Percentiles rank a stretch among this genome's conserved stretches.
Conservation (phyloP, 2,888 invertebrate genomes). For the Escarpia spicata region DNA sequence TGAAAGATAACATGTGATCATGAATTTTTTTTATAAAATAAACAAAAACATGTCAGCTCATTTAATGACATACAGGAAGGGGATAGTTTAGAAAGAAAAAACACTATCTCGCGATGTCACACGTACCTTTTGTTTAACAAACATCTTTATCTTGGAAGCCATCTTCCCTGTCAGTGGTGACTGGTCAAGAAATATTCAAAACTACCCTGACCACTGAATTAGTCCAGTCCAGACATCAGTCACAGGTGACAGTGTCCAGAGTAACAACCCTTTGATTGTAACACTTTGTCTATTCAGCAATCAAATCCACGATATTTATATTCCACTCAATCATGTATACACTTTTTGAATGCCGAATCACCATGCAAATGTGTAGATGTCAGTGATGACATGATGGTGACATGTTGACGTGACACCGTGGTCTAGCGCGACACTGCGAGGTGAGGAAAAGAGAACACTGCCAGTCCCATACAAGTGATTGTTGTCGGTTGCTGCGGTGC, state of each 20-base stretch:
- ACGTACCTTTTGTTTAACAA: neutral
- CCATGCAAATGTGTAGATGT: neutral
- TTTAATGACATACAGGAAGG: neutral
- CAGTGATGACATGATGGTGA: neutral
- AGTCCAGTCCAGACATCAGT: neutral
- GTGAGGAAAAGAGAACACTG: neutral
- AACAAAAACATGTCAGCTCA: neutral
- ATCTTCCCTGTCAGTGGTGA: neutral
- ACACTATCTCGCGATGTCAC: neutral
- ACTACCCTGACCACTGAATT: neutral
- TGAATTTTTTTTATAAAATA: neutral
- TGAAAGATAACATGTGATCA: neutral
- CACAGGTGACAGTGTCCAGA: neutral
- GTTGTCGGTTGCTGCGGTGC: neutral
- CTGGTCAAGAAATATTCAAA: neutral
- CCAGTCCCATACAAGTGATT: neutral
- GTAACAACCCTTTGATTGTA: neutral
- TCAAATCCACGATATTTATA: neutral
- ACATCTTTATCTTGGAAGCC: conserved; percentile 1
- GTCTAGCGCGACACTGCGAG: neutral
- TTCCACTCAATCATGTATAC: neutral
- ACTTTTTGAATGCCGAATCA: neutral
- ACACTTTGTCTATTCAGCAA: neutral
- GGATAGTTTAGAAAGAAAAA: neutral
- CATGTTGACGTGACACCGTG: neutral